Conservation (phyloP, 2,797 vertebrate genomes). For the Apodemus agrarius region DNA sequence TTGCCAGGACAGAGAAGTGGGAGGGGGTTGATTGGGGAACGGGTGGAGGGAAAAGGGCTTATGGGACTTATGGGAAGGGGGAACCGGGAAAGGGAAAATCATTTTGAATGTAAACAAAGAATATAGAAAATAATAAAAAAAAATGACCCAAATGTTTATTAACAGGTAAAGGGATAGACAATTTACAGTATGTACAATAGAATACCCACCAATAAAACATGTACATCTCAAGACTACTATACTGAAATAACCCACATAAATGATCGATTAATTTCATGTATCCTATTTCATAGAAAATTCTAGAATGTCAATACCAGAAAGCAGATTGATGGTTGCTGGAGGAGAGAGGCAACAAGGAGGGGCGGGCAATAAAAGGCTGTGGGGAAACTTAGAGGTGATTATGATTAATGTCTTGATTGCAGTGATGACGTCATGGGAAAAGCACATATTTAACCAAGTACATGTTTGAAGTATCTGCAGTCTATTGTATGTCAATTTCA, state of each 20-base stretch:
- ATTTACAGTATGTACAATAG: not conserved
- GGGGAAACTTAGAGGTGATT: not conserved
- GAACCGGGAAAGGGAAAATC: no score
- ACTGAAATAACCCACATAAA: not conserved
- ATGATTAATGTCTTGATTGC: not conserved
- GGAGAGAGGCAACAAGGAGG: not conserved
- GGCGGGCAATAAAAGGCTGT: not conserved
- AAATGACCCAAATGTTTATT: not conserved
- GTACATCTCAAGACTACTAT: no score
- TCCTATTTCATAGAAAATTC: not conserved
- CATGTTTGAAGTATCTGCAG: not conserved
- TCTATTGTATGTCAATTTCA: not conserved
- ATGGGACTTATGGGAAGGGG: no score
- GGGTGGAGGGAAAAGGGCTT: no score
- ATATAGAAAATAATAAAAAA: no score
- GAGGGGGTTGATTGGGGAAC: no score
- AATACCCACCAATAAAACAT: not conserved
- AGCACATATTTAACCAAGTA: not conserved
- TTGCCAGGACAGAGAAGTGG: no score
- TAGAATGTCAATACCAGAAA: not conserved
- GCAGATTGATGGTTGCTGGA: not conserved
- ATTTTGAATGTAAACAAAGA: no score
- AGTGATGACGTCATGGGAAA: not conserved
- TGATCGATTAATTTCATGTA: not conserved
- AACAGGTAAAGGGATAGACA: no score